phyloP scores from a whole-genome alignment of 2,888 invertebrate genomes.

The Athripsodes cinereus region DNA sequence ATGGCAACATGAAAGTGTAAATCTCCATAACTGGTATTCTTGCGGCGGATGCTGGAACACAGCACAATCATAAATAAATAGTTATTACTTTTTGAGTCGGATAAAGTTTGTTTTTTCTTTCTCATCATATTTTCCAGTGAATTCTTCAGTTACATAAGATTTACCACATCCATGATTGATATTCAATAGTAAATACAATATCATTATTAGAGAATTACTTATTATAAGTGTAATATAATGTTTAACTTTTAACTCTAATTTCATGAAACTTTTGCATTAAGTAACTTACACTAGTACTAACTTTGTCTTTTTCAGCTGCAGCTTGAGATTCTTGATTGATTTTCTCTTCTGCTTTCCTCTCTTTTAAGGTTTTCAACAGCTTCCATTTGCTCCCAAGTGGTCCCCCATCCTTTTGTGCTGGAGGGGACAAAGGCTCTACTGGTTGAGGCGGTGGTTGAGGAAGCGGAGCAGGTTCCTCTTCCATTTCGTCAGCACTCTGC shows the following conservation, averaged over 20 bases:
- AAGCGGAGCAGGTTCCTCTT: slow-evolving; percentile 56
- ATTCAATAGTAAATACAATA: no score
- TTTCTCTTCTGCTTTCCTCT: slow-evolving; percentile 83
- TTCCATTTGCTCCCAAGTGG: slow-evolving; percentile 85
- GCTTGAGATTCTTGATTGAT: slow-evolving; percentile 62
- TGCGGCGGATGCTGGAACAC: no score
- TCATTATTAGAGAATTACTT: no score
- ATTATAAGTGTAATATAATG: no score
- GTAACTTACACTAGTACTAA: slow-evolving; percentile 64
- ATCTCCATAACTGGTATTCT: no score
- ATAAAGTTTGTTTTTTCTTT: no score
- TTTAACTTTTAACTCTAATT: slow-evolving; percentile 58
- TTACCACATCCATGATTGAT: no score
- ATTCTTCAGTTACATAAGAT: no score
- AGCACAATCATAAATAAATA: no score
- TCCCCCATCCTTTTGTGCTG: slow-evolving; percentile 44
- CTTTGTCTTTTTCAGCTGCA: slow-evolving; percentile 58
- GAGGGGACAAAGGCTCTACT: slow-evolving; percentile 33
- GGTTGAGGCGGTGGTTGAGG: slow-evolving; percentile 27
- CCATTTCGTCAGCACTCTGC: slow-evolving; percentile 64
- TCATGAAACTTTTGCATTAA: slow-evolving; percentile 60
- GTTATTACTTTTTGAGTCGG: no score
- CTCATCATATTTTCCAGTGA: no score
- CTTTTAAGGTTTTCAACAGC: slow-evolving; percentile 80
- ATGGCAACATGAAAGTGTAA: no score